phyloP scores from a whole-genome alignment of 1,140 invertebrate species.

The Calephelis virginiensis region DNA sequence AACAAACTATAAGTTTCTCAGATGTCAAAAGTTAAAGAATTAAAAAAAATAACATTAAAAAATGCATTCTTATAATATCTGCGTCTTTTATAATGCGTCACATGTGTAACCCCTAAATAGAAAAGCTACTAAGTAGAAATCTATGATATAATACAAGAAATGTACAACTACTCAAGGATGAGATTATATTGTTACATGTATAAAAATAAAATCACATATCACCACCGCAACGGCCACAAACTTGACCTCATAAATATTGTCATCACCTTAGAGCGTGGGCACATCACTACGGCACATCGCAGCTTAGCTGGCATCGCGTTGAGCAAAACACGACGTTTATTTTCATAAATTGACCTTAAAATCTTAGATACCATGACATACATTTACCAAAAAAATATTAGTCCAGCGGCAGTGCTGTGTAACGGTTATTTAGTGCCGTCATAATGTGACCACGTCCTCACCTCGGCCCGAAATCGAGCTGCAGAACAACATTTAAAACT shows the following conservation, averaged over 20 bases:
- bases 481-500: conserved; percentile 20
- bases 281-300: no score
- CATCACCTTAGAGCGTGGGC: conserved; percentile 25
- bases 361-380: no score
- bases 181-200: conserved; percentile 60
- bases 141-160: conserved; percentile 46
- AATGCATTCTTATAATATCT: not conserved
- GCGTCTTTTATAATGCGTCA: conserved; percentile 33
- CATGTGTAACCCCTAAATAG: conserved; percentile 7
- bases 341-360: no score
- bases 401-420: not conserved
- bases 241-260: conserved; percentile 33
- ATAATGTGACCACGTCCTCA: conserved; percentile 7
- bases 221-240: conserved; percentile 41
- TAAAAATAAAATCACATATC: conserved; percentile 70
- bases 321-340: no score
- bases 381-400: not conserved
- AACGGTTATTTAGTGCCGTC: not conserved
- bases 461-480: conserved; percentile 41
- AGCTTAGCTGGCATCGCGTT: no score
- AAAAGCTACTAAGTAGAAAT: conserved; percentile 21
- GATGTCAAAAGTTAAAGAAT: not conserved
- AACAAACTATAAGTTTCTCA: not conserved
- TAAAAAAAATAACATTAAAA: not conserved
- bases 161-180: conserved; percentile 57